Evolutionary conservation across 2,113 vertebrate species (phyloP).

Genomic region (Macquaria ambigua): DNA sequence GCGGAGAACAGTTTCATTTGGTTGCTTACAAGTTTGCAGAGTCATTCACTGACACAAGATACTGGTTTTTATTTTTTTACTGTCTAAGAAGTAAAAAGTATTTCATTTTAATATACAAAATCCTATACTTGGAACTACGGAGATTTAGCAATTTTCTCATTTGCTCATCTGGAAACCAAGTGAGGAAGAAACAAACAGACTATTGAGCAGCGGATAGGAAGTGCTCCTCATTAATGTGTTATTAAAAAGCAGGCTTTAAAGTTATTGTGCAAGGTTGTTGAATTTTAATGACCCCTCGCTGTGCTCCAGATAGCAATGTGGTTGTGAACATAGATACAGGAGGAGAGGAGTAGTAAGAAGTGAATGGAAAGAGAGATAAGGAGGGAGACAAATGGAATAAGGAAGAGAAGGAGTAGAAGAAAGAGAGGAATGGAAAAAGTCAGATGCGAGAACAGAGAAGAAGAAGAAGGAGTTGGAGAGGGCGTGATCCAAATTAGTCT

Average conservation of each 20-base stretch:
- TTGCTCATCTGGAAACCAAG: conserved; percentile 29
- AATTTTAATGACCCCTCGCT: conserved; percentile 68
- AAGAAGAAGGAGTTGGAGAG: conserved; percentile 1
- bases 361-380: neutral
- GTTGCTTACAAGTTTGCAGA: neutral
- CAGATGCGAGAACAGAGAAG: neutral
- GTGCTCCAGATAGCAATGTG: conserved; percentile 49
- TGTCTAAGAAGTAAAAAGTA: neutral
- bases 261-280: conserved; percentile 57
- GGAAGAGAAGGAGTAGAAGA: neutral
- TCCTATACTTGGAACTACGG: neutral
- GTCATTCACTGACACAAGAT: neutral
- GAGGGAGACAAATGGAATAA: conserved; percentile 6
- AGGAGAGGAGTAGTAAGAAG: neutral
- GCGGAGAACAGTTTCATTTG: neutral
- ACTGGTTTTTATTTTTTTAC: too few species aligned
- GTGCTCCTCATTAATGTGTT: conserved; percentile 53
- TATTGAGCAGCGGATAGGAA: conserved; percentile 21
- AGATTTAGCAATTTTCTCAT: neutral
- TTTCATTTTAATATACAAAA: conserved; percentile 7
- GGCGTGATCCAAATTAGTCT: conserved; percentile 37
- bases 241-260: conserved; percentile 60
- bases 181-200: conserved; percentile 38
- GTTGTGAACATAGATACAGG: conserved; percentile 7
- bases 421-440: neutral